These are phyloP conservation scores for Gallinago nigripennis DNA, from an alignment of 2,797 vertebrate genomes.

Conservation along the genomic window DNA sequence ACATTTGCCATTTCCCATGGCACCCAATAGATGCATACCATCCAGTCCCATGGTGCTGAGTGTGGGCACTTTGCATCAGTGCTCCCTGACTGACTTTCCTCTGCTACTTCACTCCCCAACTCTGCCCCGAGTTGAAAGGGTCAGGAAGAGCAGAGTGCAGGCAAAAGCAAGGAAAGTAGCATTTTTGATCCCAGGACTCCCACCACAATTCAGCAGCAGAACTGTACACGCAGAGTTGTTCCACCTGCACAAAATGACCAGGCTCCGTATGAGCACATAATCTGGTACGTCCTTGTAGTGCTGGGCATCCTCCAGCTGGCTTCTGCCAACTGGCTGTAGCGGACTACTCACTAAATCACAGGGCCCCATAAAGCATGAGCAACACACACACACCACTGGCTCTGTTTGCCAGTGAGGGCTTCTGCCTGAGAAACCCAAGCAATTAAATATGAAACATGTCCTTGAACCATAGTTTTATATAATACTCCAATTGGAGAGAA, in stretches of 20 bases:
- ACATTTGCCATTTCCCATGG: background rate
- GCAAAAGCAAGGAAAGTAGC: background rate
- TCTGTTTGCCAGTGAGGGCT: background rate
- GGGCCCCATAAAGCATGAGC: background rate
- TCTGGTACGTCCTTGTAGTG: background rate
- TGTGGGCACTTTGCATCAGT: background rate
- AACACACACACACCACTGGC: fast-evolving
- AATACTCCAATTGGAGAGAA: background rate
- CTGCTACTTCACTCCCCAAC: background rate
- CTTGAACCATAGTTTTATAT: background rate
- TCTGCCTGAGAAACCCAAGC: background rate
- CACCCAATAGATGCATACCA: fast-evolving
- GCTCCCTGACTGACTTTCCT: background rate
- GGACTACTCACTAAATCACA: background rate
- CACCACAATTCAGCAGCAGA: fast-evolving
- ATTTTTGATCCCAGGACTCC: background rate
- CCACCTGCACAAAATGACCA: background rate
- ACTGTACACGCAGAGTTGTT: background rate
- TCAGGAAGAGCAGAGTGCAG: background rate
- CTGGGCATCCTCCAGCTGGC: background rate
- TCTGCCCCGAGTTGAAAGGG: background rate
- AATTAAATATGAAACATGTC: background rate
- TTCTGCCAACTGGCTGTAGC: background rate
- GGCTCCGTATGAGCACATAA: background rate
- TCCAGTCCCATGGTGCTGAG: background rate